Conservation (phyloP, 2,113 vertebrate genomes). For the Pachycephala philippinensis region DNA sequence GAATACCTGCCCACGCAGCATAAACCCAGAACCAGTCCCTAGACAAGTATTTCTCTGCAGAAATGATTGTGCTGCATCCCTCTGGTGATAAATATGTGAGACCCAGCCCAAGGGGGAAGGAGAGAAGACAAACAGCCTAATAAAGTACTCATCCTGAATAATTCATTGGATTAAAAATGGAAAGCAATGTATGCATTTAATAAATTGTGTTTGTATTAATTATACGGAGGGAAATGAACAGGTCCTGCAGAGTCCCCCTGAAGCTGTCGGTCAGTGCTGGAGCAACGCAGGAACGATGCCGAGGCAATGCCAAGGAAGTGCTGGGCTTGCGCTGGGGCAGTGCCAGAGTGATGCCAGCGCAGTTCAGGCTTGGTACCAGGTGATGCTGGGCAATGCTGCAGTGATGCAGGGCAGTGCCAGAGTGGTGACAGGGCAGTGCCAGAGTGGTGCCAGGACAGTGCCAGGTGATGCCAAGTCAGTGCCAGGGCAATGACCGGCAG, state of each 20-base stretch:
- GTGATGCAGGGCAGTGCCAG: background rate
- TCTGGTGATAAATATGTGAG: fast-evolving
- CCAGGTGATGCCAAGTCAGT: background rate
- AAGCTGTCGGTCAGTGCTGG: background rate
- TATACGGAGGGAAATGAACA: fast-evolving
- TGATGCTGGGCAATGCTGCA: background rate
- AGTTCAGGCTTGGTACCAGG: background rate
- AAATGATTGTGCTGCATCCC: fast-evolving
- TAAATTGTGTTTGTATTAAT: background rate
- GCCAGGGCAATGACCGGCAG: background rate
- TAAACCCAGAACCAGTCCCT: background rate
- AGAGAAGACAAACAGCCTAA: background rate
- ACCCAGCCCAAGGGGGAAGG: background rate
- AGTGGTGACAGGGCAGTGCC: background rate
- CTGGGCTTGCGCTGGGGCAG: background rate
- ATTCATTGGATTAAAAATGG: background rate
- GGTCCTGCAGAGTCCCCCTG: fast-evolving
- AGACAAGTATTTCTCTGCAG: background rate
- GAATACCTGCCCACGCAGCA: background rate
- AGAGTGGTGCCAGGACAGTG: background rate
- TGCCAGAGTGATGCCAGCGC: no score
- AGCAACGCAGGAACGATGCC: background rate
- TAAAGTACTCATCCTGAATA: background rate
- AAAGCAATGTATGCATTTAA: background rate
- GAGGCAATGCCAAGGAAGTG: background rate